phyloP scores from a whole-genome alignment of 2,888 invertebrate genomes.

The Yponomeuta evonymella region DNA sequence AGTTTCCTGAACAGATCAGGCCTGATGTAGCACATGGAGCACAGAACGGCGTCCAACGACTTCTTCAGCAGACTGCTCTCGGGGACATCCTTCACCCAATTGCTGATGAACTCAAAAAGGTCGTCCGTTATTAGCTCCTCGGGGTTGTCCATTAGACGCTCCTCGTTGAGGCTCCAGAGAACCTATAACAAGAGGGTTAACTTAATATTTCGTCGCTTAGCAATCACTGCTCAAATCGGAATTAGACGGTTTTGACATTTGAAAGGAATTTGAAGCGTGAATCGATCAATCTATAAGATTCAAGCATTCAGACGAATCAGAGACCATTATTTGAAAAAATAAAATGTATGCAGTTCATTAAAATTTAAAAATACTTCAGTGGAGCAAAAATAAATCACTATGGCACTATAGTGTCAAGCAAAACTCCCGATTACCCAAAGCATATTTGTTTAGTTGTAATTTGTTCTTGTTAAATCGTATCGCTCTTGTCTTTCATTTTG shows the following conservation, averaged over 20 bases:
- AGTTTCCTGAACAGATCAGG: slow-evolving; percentile 85
- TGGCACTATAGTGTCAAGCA: no score
- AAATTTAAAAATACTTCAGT: no score
- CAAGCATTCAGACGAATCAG: not conserved
- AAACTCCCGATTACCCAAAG: no score
- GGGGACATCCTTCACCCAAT: slow-evolving; percentile 84
- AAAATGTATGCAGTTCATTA: no score
- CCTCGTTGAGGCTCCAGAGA: slow-evolving; percentile 78
- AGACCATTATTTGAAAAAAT: no score
- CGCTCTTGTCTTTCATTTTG: no score
- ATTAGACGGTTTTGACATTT: no score
- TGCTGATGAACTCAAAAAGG: slow-evolving; percentile 85
- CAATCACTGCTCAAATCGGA: no score
- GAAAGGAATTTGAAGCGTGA: no score
- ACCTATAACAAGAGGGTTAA: slow-evolving; percentile 37
- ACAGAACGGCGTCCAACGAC: slow-evolving; percentile 89
- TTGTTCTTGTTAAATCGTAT: no score
- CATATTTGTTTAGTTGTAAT: no score
- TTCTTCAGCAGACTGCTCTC: slow-evolving; percentile 85
- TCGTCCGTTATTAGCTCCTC: slow-evolving; percentile 82
- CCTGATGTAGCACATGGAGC: slow-evolving; percentile 89
- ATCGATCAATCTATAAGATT: not conserved
- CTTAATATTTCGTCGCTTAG: not conserved
- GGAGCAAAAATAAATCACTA: no score
- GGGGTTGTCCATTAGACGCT: slow-evolving; percentile 78